phyloP scores from a whole-genome alignment of 1,140 invertebrate genomes.

The Epicauta chinensis region DNA sequence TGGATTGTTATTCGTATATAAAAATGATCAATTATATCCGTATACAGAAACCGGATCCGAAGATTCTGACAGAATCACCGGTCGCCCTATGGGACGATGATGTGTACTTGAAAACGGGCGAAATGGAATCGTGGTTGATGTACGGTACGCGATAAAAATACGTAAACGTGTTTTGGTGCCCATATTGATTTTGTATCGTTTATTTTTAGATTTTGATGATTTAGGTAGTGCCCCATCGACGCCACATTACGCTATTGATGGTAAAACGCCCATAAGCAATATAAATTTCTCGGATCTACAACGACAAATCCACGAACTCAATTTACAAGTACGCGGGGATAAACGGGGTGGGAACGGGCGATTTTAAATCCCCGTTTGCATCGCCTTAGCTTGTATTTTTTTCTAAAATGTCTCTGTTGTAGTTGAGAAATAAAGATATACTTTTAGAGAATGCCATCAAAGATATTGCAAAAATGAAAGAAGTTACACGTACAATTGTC shows the following conservation, averaged over 20 bases:
- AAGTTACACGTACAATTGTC: conserved; percentile 48
- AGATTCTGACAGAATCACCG: conserved; percentile 49
- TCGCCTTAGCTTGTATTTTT: conserved; percentile 6
- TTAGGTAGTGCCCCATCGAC: conserved; percentile 41
- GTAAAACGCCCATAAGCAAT: conserved; percentile 40
- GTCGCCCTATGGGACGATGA: conserved; percentile 64
- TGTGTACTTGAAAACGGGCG: conserved; percentile 71
- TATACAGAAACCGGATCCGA: conserved; percentile 50
- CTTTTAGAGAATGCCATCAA: conserved; percentile 53
- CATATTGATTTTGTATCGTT: too few relatives aligned
- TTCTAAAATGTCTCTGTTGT: conserved; percentile 34
- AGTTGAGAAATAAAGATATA: conserved; percentile 49
- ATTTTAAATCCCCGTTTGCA: too few relatives aligned
- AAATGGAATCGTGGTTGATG: conserved; percentile 79
- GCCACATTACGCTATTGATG: conserved; percentile 42
- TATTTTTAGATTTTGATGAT: conserved; percentile 42
- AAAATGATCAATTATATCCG: conserved; percentile 85
- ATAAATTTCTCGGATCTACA: conserved; percentile 39
- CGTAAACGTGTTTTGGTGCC: background rate
- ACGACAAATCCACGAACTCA: conserved; percentile 37
- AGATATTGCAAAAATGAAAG: conserved; percentile 59
- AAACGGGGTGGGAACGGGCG: too few relatives aligned
- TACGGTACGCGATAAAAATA: conserved; percentile 54
- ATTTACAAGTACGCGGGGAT: conserved; percentile 34
- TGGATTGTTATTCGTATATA: conserved; percentile 82